Evolutionary conservation across 2,797 vertebrate species (phyloP).

Genomic region (Acipenser oxyrinchus): DNA sequence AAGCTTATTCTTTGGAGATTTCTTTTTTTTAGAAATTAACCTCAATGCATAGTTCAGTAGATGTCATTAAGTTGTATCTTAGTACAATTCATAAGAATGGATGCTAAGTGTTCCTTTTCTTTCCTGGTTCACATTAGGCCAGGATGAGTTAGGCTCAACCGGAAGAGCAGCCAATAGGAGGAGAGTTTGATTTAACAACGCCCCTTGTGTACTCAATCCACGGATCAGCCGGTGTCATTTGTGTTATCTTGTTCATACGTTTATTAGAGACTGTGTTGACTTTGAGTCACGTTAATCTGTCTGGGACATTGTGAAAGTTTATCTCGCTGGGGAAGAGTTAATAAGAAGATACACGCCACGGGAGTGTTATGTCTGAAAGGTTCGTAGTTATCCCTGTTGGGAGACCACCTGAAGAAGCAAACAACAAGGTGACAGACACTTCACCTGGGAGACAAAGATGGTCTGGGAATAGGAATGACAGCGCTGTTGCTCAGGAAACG

Average conservation of each 20-base stretch:
- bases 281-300: constrained; percentile 16
- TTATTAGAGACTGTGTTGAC: neutral
- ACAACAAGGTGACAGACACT: constrained; percentile 28
- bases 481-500: constrained; percentile 11
- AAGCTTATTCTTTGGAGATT: too few species aligned
- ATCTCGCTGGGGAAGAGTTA: constrained; percentile 12
- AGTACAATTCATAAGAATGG: too few species aligned
- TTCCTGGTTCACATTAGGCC: too few species aligned
- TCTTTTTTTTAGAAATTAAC: too few species aligned
- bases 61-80: too few species aligned
- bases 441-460: constrained; percentile 27
- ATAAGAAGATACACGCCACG: neutral
- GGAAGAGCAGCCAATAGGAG: constrained; percentile 35
- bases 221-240: constrained; percentile 27
- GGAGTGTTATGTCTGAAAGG: constrained; percentile 53
- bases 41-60: too few species aligned
- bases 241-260: constrained; percentile 1
- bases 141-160: constrained; percentile 1
- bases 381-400: constrained; percentile 63
- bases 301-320: constrained; percentile 16
- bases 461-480: constrained; percentile 31
- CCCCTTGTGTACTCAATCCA: constrained; percentile 41
- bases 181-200: constrained; percentile 18
- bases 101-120: too few species aligned
- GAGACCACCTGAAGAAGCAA: constrained; percentile 18